These are phyloP conservation scores for Drosophila lacteicornis DNA, from an alignment of 1,140 invertebrate species.

Conservation along the genomic window DNA sequence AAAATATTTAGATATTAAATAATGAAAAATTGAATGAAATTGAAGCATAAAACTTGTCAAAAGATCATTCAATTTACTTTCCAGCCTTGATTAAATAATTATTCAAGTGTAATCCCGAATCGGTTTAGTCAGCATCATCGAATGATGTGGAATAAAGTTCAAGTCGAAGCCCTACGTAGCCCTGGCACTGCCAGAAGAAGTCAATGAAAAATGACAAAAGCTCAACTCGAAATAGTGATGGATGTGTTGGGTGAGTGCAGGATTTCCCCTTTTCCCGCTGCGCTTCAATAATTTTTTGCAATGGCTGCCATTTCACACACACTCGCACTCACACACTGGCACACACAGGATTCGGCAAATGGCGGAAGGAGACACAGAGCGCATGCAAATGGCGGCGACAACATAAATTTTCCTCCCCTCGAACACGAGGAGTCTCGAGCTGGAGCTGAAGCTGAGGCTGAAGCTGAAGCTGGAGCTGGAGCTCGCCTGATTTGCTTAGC, in stretches of 20 bases:
- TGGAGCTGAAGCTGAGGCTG: not conserved
- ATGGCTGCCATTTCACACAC: constrained; percentile 41
- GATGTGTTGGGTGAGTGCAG: constrained; percentile 26
- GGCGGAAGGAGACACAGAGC: constrained; percentile 5
- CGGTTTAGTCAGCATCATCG: constrained; percentile 52
- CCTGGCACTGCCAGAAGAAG: constrained; percentile 42
- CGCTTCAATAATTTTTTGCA: constrained; percentile 61
- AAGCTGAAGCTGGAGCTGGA: constrained; percentile 8
- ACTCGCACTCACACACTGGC: constrained; percentile 29
- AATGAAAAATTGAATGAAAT: not conserved
- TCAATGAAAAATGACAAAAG: constrained; percentile 62
- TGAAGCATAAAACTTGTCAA: not conserved
- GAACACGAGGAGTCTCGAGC: constrained; percentile 23
- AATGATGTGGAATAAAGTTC: constrained; percentile 40
- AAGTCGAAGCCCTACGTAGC: constrained; percentile 29
- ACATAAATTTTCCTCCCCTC: constrained; percentile 32
- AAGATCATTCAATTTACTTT: not conserved
- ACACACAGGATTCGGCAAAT: not conserved
- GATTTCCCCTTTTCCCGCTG: constrained; percentile 10
- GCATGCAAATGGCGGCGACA: constrained; percentile 50
- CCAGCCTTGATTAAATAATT: not conserved
- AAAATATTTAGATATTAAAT: not conserved
- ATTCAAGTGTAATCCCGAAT: constrained; percentile 33
- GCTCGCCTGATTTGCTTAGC: constrained; percentile 71
- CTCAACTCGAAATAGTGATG: constrained; percentile 46